Conservation (phyloP, 1,140 invertebrate genomes). For the Orussus abietinus region DNA sequence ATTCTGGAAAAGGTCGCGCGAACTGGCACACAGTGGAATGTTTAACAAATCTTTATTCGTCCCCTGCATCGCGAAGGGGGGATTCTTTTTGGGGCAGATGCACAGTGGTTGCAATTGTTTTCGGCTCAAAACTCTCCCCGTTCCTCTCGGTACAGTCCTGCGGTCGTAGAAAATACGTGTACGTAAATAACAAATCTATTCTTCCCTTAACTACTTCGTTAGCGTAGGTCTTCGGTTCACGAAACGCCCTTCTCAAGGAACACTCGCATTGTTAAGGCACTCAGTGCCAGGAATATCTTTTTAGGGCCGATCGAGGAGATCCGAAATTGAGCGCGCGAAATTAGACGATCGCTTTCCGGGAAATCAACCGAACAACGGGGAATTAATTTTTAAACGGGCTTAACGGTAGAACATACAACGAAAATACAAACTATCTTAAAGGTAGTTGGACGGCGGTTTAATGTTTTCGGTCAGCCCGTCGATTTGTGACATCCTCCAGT, state of each 20-base stretch:
- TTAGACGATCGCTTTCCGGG: background rate
- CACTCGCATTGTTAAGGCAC: conserved; percentile 33
- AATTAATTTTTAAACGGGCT: background rate
- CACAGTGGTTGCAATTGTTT: no score
- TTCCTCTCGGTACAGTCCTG: no score
- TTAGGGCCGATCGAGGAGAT: background rate
- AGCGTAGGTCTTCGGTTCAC: no score
- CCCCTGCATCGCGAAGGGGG: conserved; percentile 22
- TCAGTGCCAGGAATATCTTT: conserved; percentile 29
- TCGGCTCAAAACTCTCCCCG: no score
- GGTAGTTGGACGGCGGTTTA: conserved; percentile 48
- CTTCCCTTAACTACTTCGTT: no score
- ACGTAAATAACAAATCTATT: no score
- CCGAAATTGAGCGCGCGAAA: background rate
- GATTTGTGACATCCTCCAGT: no score
- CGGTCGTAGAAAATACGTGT: no score
- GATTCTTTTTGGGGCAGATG: no score
- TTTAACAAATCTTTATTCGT: conserved; percentile 37
- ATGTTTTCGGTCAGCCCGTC: conserved; percentile 22
- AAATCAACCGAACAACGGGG: background rate
- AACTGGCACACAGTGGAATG: no score
- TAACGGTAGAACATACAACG: conserved; percentile 21
- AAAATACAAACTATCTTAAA: conserved; percentile 35
- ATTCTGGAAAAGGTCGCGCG: no score
- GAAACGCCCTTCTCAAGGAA: no score